Evolutionary conservation across 2,888 invertebrate genomes (phyloP), one percentile per base, ranked within the genome.

Genomic region (Plemyria rubiginata): DNA sequence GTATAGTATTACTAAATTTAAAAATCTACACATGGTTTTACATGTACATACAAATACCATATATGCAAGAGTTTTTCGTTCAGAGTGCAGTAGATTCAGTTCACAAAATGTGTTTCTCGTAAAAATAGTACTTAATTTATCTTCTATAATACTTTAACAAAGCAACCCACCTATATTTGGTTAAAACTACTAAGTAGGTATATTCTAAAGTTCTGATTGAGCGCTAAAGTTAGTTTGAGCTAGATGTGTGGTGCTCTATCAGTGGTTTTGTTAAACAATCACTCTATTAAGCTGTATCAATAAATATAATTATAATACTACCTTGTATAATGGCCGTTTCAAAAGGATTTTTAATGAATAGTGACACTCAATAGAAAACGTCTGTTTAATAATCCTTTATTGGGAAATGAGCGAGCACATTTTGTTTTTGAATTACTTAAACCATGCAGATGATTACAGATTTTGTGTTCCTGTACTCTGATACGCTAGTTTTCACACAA

Each of bases 1-100:
- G 94, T 87, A 92, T 94, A 94, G 94, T 94, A 94, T 94, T 94
- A 94, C 93, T 94, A 94, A 93, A 92, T 91, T 89, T 87, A 64
- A 93, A 85, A 85, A 88, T 88, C 90, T 87, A 92, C 89, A 90
- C 92, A 92, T 92, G 92, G 91, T 92, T 92, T 92, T 92, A 92
- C 92, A 92, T 92, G 92, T 92, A 92, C 85, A 92, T 87, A 82
- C 81, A 80, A 85, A 86, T 85, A 84, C 83, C 80, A 84, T 82
- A 84, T 72, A 73, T 77, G 40, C 58, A 81, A 74, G 76, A 78
- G 68, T 70, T 71, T 70, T 60, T 69, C 77, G 80, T 80, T 81
- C 86, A 84, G 85, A 86, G 85, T 82, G 81, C 84, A 85, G 73
- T 75, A 72, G 65, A 41, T 60, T 58, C 60, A 57, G 57, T 61